These are phyloP conservation scores for Hydrocynus forskahlii DNA, from an alignment of 2,797 vertebrate genomes.

Conservation along the genomic window DNA sequence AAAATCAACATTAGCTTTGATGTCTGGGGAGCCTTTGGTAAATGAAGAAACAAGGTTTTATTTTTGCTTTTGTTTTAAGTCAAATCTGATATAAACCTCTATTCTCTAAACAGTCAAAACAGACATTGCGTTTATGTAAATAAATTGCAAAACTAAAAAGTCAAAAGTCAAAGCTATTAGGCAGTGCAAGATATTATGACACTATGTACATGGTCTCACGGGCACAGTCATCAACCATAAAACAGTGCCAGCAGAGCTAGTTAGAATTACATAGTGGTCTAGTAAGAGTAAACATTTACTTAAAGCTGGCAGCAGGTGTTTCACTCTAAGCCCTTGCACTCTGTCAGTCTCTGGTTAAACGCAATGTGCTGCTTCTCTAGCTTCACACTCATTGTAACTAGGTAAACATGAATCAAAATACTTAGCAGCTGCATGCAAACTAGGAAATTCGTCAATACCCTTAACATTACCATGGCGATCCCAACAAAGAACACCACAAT, in stretches of 20 bases:
- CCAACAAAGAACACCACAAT: conserved; percentile 18
- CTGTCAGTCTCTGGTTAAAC: conserved; percentile 57
- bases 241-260: conserved; percentile 38
- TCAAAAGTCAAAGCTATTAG: background rate
- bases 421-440: conserved; percentile 47
- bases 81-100: conserved; percentile 60
- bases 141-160: background rate
- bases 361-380: conserved; percentile 55
- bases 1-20: background rate
- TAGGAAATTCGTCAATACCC: conserved; percentile 42
- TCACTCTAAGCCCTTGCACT: conserved; percentile 46
- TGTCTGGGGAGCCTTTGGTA: background rate
- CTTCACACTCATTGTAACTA: conserved; percentile 66
- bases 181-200: conserved; percentile 28
- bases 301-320: conserved; percentile 67
- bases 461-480: conserved; percentile 38
- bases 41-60: background rate
- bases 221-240: conserved; percentile 53
- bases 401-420: conserved; percentile 60
- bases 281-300: conserved; percentile 41
- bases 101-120: conserved; percentile 48
- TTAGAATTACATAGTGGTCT: conserved; percentile 60
- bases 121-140: conserved; percentile 36
- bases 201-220: conserved; percentile 51
- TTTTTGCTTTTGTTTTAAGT: conserved; percentile 53